A percentile compares a stretch with the other conserved stretches of the same genome.
Evolutionary conservation across 92 coral and sea anemone genomes (phyloP).

Genomic region (Epizoanthus scotinus): DNA sequence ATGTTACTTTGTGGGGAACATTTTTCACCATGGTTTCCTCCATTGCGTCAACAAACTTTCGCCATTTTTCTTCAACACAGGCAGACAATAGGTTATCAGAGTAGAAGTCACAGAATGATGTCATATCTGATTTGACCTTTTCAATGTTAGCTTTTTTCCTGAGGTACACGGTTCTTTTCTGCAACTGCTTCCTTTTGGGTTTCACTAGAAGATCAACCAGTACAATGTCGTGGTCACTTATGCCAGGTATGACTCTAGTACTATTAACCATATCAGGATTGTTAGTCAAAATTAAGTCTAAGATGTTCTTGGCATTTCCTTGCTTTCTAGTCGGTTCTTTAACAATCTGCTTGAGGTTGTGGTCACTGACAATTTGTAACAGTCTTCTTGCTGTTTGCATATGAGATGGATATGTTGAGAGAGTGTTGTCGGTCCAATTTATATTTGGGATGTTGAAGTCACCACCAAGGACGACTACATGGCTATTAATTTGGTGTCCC

Average conservation of each 20-base stretch:
- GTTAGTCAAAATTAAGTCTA: conserved; percentile 52
- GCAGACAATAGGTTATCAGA: conserved; percentile 39
- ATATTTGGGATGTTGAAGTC: too few species aligned
- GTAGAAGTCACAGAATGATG: conserved; percentile 47
- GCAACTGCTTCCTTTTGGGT: conserved; percentile 42
- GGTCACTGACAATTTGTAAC: too few species aligned
- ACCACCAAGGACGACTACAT: conserved; percentile 45
- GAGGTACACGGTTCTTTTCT: conserved; percentile 41
- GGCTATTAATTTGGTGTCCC: too few species aligned
- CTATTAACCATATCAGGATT: conserved; percentile 44
- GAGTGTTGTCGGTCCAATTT: too few species aligned
- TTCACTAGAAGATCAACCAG: conserved; percentile 42
- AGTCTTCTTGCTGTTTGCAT: too few species aligned
- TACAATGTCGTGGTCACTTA: conserved; percentile 71
- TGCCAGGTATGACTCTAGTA: conserved; percentile 51
- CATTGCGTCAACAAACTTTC: conserved; percentile 49
- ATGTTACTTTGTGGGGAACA: conserved; percentile 47
- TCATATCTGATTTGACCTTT: conserved; percentile 51
- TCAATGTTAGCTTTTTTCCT: conserved; percentile 62
- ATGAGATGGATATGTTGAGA: too few species aligned
- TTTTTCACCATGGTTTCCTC: conserved; percentile 40
- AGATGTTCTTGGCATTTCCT: conserved; percentile 41
- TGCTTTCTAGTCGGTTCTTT: conserved; percentile 43
- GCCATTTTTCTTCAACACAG: conserved; percentile 59
- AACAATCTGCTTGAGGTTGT: too few species aligned